A percentile compares a stretch with the other conserved stretches of the same genome.
Conservation (phyloP, 2,113 vertebrate species). For the Stigmatopora nigra region DNA sequence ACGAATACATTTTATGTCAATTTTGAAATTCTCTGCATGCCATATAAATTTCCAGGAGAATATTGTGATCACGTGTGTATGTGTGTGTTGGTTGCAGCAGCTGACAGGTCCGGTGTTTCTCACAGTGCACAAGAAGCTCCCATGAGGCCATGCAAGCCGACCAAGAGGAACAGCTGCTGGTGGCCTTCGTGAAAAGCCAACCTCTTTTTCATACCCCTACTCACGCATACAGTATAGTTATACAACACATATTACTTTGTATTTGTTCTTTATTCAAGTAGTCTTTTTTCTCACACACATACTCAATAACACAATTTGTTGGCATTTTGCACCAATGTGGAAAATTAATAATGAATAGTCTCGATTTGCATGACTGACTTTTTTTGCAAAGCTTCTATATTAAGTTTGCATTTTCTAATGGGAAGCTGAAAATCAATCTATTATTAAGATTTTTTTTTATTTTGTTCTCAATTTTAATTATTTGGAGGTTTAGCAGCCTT, state of each 20-base stretch:
- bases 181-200: conserved; percentile 29
- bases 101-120: conserved; percentile 61
- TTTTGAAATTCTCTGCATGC: not conserved
- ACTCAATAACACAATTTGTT: not conserved
- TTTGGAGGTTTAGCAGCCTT: too few relatives aligned
- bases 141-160: conserved; percentile 52
- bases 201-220: conserved; percentile 14
- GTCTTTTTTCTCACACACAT: not conserved
- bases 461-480: too few relatives aligned
- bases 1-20: not conserved
- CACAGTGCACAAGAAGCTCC: conserved; percentile 56
- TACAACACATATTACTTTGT: not conserved
- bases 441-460: too few relatives aligned
- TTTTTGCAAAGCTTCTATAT: too few relatives aligned
- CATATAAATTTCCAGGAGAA: conserved; percentile 11
- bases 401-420: too few relatives aligned
- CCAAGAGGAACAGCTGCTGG: conserved; percentile 46
- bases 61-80: conserved; percentile 13
- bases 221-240: not conserved
- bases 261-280: not conserved
- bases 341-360: too few relatives aligned
- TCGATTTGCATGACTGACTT: too few relatives aligned
- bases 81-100: conserved; percentile 36
- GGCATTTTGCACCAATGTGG: too few relatives aligned
- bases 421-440: too few relatives aligned